phyloP scores from a whole-genome alignment of 2,797 vertebrate genomes.

The Xenops minutus region DNA sequence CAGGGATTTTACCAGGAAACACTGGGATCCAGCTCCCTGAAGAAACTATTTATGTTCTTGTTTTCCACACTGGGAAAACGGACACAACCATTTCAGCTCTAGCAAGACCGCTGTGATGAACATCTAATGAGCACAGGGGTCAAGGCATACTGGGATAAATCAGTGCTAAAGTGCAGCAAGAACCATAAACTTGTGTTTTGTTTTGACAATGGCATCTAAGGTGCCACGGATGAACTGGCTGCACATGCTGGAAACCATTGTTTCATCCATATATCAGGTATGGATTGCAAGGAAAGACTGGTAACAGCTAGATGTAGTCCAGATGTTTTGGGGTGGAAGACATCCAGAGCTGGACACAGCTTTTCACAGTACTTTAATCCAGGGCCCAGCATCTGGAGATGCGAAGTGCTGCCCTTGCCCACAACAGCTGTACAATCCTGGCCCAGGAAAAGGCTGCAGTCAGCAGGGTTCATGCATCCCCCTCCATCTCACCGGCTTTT shows the following conservation, averaged over 20 bases:
- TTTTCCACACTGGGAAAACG: not conserved
- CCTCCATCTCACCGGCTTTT: not conserved
- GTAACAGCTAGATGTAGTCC: not conserved
- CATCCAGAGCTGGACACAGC: not conserved
- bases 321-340: not conserved
- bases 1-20: not conserved
- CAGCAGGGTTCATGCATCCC: not conserved
- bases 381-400: rapidly evolving
- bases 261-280: not conserved
- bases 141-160: not conserved
- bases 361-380: not conserved
- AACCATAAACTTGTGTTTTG: not conserved
- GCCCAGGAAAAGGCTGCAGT: not conserved
- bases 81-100: not conserved
- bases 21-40: not conserved
- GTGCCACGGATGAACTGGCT: not conserved
- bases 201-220: not conserved
- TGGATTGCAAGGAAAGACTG: not conserved
- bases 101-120: not conserved
- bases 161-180: not conserved
- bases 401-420: not conserved
- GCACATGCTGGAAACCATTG: not conserved
- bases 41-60: not conserved
- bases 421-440: not conserved
- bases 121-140: not conserved